Evolutionary conservation across 2,888 invertebrate species (phyloP).

Genomic region (Troides helena): DNA sequence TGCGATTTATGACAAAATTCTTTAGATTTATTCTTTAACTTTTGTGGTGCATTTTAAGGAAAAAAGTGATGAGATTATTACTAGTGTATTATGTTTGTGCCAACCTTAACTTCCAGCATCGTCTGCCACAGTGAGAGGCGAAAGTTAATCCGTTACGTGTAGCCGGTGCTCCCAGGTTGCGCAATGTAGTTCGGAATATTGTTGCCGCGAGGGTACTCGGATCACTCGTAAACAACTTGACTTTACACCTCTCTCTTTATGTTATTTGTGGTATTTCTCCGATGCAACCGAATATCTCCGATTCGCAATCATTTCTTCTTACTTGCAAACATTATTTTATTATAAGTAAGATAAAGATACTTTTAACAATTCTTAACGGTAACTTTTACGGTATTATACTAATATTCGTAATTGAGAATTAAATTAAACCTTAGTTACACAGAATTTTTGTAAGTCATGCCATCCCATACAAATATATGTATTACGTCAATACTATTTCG

Average conservation of each 20-base stretch:
- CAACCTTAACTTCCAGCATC: slow-evolving; percentile 37
- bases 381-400: not conserved
- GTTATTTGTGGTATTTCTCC: slow-evolving; percentile 13
- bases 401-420: too few species aligned
- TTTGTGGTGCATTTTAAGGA: too few species aligned
- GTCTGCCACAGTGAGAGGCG: slow-evolving; percentile 58
- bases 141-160: slow-evolving; percentile 53
- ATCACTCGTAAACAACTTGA: slow-evolving; percentile 26
- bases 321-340: not conserved
- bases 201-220: slow-evolving; percentile 32
- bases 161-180: slow-evolving; percentile 41
- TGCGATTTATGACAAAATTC: not conserved
- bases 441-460: not conserved
- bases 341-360: not conserved
- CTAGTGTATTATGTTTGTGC: not conserved
- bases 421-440: not conserved
- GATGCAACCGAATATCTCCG: not conserved
- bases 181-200: slow-evolving; percentile 47
- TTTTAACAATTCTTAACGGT: not conserved
- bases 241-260: slow-evolving; percentile 32
- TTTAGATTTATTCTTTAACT: too few species aligned
- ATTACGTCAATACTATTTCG: not conserved
- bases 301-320: not conserved
- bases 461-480: not conserved
- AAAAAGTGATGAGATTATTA: not conserved